Base-by-base conservation (phyloP, 2,888 invertebrate genomes). In the Pelosia muscerda region DNA sequence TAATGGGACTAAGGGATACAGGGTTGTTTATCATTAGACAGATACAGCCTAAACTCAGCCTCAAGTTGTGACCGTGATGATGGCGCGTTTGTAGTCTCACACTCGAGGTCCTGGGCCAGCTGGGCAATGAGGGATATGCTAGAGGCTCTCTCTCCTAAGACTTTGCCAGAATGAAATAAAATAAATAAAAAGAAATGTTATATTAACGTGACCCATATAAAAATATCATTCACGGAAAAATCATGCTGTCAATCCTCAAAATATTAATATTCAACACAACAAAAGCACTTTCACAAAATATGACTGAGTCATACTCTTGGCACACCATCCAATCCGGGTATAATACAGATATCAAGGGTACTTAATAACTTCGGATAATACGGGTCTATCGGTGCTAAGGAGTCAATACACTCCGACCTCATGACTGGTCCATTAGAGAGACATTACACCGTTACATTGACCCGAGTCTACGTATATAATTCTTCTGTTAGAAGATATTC, bases 291-390 rank as follows among this genome's bases (percentile, higher is more conserved):
- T 55, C 26, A 13, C 23, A 15, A 15, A 55, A 55, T 55, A 25
- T 55, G 55, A 22, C 23, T 55, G 13, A 25, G 15, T 55, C 55
- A 55, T 55, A 26, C 13, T 55, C 55, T 55, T 55, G 55, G 55
- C 55, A 54, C 22, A 25, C 25, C 8, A 15, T 13, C 26, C 13
- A 26, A 55, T 6, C 25, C 26, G 55, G 55, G 55, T 6, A 55
- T 55, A 26, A 55, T 55, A 55, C 26, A 55, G 63, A 22, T 15
- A 55, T 54, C 28, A 54, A 54, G 31, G 54, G 22, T 55, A 15
- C 23, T 26, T 63, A 54, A 63, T 15, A 63, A 23, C 34, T 23
- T 25, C 55, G 55, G 26, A 25, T 55, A 15, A 55, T 55, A 26
- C 15, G 55, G 55, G 55, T 55, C 55, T 15, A 55, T 55, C 15